phyloP scores from a whole-genome alignment of 2,113 vertebrate genomes.

The Pseudorasbora parva region DNA sequence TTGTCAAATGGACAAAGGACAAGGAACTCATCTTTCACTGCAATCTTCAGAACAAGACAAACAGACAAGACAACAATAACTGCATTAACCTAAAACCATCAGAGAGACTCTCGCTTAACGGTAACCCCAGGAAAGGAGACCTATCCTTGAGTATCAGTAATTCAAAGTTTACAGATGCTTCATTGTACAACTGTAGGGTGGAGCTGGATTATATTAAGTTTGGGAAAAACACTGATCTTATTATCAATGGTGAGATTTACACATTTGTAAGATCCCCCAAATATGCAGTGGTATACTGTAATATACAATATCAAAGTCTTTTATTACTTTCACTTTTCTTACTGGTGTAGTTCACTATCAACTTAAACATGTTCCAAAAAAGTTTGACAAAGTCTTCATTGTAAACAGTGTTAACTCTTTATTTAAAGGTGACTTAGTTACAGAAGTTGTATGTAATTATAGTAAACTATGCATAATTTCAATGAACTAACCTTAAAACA shows the following conservation, averaged over 20 bases:
- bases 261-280: background rate
- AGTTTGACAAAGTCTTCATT: too few relatives aligned
- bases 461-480: too few relatives aligned
- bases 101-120: conserved; percentile 18
- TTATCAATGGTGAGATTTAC: conserved; percentile 37
- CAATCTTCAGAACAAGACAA: background rate
- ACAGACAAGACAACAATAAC: background rate
- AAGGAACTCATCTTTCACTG: conserved; percentile 29
- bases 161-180: conserved; percentile 17
- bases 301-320: background rate
- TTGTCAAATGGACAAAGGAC: conserved; percentile 31
- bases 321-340: too few relatives aligned
- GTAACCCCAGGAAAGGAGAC: conserved; percentile 33
- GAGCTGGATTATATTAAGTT: conserved; percentile 20
- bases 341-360: too few relatives aligned
- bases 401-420: too few relatives aligned
- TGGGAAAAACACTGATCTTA: conserved; percentile 13
- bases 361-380: too few relatives aligned
- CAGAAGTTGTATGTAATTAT: too few relatives aligned
- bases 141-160: conserved; percentile 46
- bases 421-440: too few relatives aligned
- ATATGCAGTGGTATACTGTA: background rate
- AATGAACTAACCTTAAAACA: too few relatives aligned
- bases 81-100: background rate
- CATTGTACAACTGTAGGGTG: conserved; percentile 46